phyloP scores from a whole-genome alignment of 2,797 vertebrate genomes.

The Serranus cabrilla region DNA sequence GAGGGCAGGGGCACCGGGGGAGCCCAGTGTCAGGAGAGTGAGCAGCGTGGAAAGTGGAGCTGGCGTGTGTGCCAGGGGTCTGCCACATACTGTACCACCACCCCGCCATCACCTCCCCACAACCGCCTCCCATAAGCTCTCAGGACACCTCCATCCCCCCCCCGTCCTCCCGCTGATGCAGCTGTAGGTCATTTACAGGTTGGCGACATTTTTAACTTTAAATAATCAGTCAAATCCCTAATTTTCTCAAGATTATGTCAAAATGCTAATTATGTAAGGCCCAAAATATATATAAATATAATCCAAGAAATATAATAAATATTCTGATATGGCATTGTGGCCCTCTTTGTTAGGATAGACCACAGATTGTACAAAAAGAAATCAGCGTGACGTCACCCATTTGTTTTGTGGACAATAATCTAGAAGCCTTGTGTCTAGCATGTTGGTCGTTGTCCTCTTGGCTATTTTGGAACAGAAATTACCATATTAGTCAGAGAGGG shows the following conservation, averaged over 20 bases:
- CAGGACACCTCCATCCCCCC: conserved; percentile 22
- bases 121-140: conserved; percentile 44
- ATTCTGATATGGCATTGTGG: neutral
- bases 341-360: too few relatives aligned
- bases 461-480: too few relatives aligned
- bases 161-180: conserved; percentile 27
- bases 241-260: neutral
- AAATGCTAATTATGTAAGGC: neutral
- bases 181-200: neutral
- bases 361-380: too few relatives aligned
- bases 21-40: conserved; percentile 79
- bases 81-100: conserved; percentile 80
- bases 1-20: conserved; percentile 75
- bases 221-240: neutral
- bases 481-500: too few relatives aligned
- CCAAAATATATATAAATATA: too few relatives aligned
- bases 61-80: conserved; percentile 89
- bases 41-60: conserved; percentile 87
- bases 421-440: too few relatives aligned
- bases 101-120: conserved; percentile 42
- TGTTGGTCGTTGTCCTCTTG: too few relatives aligned
- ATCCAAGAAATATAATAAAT: neutral
- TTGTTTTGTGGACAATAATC: too few relatives aligned
- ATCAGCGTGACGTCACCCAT: too few relatives aligned
- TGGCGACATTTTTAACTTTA: neutral